These are phyloP conservation scores for Uloborus plumipes DNA, from an alignment of 2,888 invertebrate genomes.

Conservation along the genomic window DNA sequence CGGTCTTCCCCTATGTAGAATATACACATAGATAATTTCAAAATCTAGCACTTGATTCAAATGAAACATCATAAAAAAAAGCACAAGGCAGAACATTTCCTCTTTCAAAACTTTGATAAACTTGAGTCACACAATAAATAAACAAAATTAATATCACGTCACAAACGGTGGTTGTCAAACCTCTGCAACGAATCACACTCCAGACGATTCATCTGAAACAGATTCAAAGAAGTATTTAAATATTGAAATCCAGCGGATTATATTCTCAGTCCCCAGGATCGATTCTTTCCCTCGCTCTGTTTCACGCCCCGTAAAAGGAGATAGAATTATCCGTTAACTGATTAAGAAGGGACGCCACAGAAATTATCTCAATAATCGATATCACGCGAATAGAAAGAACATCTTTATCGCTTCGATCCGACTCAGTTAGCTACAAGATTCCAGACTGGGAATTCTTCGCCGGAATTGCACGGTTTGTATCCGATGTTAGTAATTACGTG, in stretches of 20 bases:
- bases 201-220: not conserved
- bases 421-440: conserved; percentile 13
- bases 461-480: conserved; percentile 25
- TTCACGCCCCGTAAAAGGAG: conserved; percentile 42
- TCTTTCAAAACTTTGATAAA: too few species aligned
- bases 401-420: conserved; percentile 38
- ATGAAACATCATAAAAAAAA: too few species aligned
- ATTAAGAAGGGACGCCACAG: conserved; percentile 43
- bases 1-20: too few species aligned
- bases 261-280: conserved; percentile 25
- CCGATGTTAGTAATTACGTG: conserved; percentile 9
- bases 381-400: conserved; percentile 22
- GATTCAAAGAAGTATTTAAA: conserved; percentile 46
- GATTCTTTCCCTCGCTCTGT: conserved; percentile 3
- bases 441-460: conserved; percentile 1
- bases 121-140: too few species aligned
- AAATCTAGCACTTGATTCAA: too few species aligned
- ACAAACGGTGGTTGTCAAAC: too few species aligned
- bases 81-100: too few species aligned
- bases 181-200: too few species aligned
- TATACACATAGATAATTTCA: too few species aligned
- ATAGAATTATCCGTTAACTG: conserved; percentile 59
- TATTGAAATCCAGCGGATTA: conserved; percentile 36
- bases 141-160: too few species aligned
- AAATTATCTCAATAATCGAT: conserved; percentile 60